phyloP scores from a whole-genome alignment of 2,797 vertebrate species.

The Gallinago stenura region DNA sequence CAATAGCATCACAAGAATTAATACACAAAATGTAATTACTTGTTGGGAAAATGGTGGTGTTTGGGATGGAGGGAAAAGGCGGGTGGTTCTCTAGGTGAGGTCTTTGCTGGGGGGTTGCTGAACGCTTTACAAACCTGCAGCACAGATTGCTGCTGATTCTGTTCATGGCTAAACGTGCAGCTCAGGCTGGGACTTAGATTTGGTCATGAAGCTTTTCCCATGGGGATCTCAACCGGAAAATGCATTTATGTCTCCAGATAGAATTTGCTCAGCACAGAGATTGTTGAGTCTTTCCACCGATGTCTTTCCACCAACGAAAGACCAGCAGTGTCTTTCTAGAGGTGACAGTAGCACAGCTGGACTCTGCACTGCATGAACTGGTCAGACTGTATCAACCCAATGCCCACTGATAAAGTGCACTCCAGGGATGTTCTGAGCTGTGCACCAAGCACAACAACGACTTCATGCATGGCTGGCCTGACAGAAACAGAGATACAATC shows the following conservation, averaged over 20 bases:
- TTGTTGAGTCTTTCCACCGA: neutral
- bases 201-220: neutral
- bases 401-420: rapidly evolving
- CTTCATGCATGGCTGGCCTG: neutral
- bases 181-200: neutral
- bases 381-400: rapidly evolving
- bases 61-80: neutral
- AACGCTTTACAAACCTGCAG: neutral
- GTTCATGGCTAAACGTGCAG: neutral
- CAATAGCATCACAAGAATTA: neutral
- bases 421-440: neutral
- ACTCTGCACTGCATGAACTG: rapidly evolving
- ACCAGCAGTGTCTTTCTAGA: neutral
- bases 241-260: neutral
- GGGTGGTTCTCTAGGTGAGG: neutral
- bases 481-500: neutral
- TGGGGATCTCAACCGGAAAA: neutral
- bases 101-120: neutral
- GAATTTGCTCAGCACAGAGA: neutral
- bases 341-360: neutral
- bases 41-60: neutral
- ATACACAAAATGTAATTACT: neutral
- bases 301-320: no score
- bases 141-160: neutral
- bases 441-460: rapidly evolving